Conservation (phyloP, 2,797 vertebrate genomes). For the Sparidentex hasta region DNA sequence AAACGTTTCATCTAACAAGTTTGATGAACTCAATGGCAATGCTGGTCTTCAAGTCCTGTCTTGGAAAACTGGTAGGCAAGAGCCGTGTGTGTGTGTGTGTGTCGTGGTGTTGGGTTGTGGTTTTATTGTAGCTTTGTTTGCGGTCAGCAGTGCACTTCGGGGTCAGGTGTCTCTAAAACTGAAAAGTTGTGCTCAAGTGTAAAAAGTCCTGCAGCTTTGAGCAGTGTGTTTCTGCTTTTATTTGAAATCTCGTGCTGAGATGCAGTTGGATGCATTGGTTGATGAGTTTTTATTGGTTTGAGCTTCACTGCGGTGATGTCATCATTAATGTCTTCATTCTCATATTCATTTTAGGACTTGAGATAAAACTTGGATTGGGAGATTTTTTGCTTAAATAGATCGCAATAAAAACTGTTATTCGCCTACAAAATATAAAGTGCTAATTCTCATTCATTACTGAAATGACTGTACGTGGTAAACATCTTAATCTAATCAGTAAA, state of each 20-base stretch:
- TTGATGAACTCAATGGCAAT: constrained; percentile 75
- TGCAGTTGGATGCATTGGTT: background rate
- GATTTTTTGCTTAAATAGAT: background rate
- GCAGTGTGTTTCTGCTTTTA: constrained; percentile 26
- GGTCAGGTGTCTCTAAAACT: background rate
- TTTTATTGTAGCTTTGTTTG: background rate
- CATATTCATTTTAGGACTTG: constrained; percentile 2
- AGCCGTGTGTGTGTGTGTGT: background rate
- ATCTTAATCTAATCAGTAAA: background rate
- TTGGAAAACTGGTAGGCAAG: constrained; percentile 82
- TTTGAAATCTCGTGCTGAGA: background rate
- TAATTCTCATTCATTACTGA: background rate
- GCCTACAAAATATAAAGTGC: background rate
- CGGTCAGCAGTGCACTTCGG: background rate
- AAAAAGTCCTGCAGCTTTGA: constrained; percentile 7
- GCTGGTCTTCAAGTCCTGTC: constrained; percentile 87
- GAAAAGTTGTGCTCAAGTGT: constrained; percentile 2
- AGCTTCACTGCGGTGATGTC: constrained; percentile 17
- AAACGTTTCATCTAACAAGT: constrained; percentile 29
- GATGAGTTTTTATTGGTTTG: background rate
- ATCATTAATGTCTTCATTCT: constrained; percentile 27
- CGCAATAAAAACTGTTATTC: background rate
- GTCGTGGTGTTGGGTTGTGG: no score
- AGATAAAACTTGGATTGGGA: constrained; percentile 17
- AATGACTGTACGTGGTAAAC: background rate